Percentiles rank a stretch among this genome's conserved stretches.
These are phyloP conservation scores for Tetragnatha versicolor DNA, from an alignment of 1,140 invertebrate species.

Conservation along the genomic window DNA sequence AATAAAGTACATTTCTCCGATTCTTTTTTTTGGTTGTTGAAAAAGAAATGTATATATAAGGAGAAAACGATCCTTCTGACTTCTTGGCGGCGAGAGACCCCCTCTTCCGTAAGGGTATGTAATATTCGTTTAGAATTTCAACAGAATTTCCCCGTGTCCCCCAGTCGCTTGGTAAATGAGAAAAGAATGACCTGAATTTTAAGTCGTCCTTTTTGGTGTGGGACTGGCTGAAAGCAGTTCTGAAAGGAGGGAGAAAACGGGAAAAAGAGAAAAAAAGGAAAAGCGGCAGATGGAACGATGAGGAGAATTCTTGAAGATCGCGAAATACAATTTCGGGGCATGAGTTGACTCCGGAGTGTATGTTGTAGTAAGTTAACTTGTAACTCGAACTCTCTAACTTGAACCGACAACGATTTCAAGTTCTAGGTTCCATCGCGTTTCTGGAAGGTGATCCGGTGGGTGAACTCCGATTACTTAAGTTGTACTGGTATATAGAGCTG, in stretches of 20 bases:
- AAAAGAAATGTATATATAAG: conserved; percentile 26
- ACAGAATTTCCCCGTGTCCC: neutral
- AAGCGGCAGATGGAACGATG: too few species aligned
- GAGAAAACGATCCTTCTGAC: conserved; percentile 17
- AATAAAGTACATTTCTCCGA: conserved; percentile 26
- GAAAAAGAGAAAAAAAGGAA: neutral
- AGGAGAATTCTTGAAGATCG: too few species aligned
- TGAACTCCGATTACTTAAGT: too few species aligned
- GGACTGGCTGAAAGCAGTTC: neutral
- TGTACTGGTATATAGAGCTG: too few species aligned
- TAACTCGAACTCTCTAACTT: too few species aligned
- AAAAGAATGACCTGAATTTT: conserved; percentile 28
- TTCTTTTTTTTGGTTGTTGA: too few species aligned
- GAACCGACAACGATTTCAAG: too few species aligned
- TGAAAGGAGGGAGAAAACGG: neutral
- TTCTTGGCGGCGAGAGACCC: conserved; percentile 4
- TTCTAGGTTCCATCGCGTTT: too few species aligned
- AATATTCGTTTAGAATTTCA: conserved; percentile 16
- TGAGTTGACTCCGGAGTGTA: too few species aligned
- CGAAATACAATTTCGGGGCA: too few species aligned
- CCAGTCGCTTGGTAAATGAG: conserved; percentile 26
- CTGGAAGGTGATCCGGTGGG: too few species aligned
- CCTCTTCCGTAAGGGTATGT: neutral
- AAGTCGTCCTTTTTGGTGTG: neutral
- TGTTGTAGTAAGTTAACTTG: too few species aligned